Conservation (phyloP, 2,888 invertebrate species). For the Drosophila neotestacea region DNA sequence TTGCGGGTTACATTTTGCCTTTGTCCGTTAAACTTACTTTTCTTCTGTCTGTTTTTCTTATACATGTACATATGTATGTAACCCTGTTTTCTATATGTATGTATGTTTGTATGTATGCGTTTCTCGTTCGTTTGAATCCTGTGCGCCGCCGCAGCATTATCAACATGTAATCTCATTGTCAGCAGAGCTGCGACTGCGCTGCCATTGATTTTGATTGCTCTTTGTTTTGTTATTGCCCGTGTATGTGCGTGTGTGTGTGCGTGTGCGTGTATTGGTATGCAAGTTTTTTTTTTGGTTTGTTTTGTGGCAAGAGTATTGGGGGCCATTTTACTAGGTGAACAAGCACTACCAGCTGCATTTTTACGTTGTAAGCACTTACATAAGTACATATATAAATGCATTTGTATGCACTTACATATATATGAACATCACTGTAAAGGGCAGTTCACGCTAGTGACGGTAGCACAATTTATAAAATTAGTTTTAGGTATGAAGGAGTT, state of each 20-base stretch:
- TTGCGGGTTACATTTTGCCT: slow-evolving; percentile 49
- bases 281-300: slow-evolving; percentile 28
- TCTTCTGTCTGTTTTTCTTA: slow-evolving; percentile 15
- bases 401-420: slow-evolving; percentile 7
- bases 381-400: slow-evolving; percentile 7
- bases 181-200: slow-evolving; percentile 69
- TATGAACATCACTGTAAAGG: background rate
- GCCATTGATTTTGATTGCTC: slow-evolving; percentile 53
- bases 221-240: slow-evolving; percentile 31
- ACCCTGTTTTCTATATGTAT: slow-evolving; percentile 14
- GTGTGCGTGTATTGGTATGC: slow-evolving; percentile 9
- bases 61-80: slow-evolving; percentile 23
- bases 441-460: too few relatives aligned
- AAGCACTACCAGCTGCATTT: slow-evolving; percentile 66
- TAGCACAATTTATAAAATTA: too few relatives aligned
- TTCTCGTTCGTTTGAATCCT: slow-evolving; percentile 50
- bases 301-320: slow-evolving; percentile 37
- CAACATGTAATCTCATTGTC: slow-evolving; percentile 64
- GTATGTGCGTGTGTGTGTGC: slow-evolving; percentile 10
- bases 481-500: too few relatives aligned
- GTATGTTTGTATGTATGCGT: slow-evolving; percentile 12
- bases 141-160: slow-evolving; percentile 70
- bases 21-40: slow-evolving; percentile 43
- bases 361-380: slow-evolving; percentile 30
- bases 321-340: slow-evolving; percentile 51